phyloP scores from a whole-genome alignment of 30 jellyfish, hydroid and myxozoan genomes.

The Hydra vulgaris region DNA sequence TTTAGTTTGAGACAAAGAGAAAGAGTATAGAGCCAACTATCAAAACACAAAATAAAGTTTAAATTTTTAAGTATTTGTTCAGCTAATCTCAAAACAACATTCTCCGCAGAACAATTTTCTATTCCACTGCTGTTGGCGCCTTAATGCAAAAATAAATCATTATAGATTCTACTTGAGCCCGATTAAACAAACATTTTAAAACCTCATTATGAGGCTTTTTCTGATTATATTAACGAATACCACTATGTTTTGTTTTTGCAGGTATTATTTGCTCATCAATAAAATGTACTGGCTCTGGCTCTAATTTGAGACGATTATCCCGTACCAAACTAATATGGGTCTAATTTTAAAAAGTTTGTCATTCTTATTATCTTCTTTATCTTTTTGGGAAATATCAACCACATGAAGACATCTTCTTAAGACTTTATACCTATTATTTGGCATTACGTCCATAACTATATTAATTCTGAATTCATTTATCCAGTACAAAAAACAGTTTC shows the following conservation, averaged over 20 bases:
- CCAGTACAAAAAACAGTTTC: not conserved
- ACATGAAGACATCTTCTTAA: conserved; percentile 4
- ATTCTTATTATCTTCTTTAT: conserved; percentile 4
- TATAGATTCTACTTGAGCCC: conserved; percentile 10
- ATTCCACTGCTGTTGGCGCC: not conserved
- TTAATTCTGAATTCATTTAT: not conserved
- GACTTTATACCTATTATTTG: not conserved
- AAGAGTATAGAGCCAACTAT: conserved; percentile 39
- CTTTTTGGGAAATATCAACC: conserved; percentile 8
- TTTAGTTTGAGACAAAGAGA: conserved; percentile 29
- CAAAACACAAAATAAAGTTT: conserved; percentile 34
- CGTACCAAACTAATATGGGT: conserved; percentile 35
- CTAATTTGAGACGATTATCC: conserved; percentile 9
- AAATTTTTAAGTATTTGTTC: conserved; percentile 16
- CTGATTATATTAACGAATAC: conserved; percentile 35
- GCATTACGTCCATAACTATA: not conserved
- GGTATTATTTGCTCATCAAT: conserved; percentile 52
- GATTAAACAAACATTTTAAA: conserved; percentile 36
- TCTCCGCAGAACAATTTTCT: conserved; percentile 19
- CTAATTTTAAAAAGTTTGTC: conserved; percentile 37
- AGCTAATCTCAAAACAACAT: conserved; percentile 43
- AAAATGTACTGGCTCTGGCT: conserved; percentile 40
- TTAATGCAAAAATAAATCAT: not conserved
- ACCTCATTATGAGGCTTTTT: conserved; percentile 41
- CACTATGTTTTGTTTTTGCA: conserved; percentile 46